Evolutionary conservation across 2,888 invertebrate species (phyloP).

Genomic region (Brachypalpus laphriformis): DNA sequence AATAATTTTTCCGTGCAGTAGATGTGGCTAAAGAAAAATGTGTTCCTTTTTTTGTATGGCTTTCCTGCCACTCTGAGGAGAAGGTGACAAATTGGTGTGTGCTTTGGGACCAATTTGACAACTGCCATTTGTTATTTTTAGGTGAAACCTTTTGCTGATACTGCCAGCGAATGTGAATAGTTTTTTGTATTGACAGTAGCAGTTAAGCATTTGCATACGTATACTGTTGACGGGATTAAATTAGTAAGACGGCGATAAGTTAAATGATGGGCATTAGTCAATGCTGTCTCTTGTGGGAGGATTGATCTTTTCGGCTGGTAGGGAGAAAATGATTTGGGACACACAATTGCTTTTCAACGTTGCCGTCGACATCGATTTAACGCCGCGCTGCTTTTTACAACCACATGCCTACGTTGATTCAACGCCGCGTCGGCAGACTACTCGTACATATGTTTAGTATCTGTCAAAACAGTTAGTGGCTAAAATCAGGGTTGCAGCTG

Average conservation of each 20-base stretch:
- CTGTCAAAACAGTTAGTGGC: too few species aligned
- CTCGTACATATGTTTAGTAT: too few species aligned
- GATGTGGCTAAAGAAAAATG: constrained; percentile 46
- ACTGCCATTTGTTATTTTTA: constrained; percentile 36
- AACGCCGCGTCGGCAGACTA: too few species aligned
- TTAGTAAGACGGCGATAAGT: neutral
- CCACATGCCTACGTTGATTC: too few species aligned
- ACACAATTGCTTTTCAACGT: too few species aligned
- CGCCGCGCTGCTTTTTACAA: too few species aligned
- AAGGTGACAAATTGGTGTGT: constrained; percentile 62
- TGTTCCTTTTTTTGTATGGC: constrained; percentile 12
- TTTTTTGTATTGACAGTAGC: neutral
- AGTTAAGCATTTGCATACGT: neutral
- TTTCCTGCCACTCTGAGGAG: constrained; percentile 31
- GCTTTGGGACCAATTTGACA: constrained; percentile 53
- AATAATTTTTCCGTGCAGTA: constrained; percentile 48
- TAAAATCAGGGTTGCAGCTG: too few species aligned
- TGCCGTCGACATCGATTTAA: too few species aligned
- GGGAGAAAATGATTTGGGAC: too few species aligned
- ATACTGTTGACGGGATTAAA: neutral
- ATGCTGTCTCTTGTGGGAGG: neutral
- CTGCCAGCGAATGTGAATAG: neutral
- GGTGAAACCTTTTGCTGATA: neutral
- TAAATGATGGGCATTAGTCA: neutral
- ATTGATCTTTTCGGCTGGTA: neutral